Evolutionary conservation across 2,113 vertebrate genomes (phyloP), one percentile per base, ranked within the genome.

Genomic region (Brachionichthys hirsutus): DNA sequence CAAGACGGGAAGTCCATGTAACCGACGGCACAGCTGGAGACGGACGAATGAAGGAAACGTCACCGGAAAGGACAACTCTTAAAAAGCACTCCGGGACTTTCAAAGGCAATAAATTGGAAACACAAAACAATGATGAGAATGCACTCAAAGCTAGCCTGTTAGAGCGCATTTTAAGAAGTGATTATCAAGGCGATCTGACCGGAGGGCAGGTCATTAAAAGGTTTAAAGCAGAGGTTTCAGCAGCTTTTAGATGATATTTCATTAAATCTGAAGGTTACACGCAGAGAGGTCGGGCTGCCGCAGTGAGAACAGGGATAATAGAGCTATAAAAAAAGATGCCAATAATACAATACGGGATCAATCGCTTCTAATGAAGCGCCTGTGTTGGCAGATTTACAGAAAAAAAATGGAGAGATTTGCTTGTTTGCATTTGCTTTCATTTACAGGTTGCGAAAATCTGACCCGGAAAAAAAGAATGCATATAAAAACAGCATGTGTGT

Each of bases 1-100:
- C 87, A 89, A 57, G 52, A 71, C 2, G 86, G 87, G 76, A 82
- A 89, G 70, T 61, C 84, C 64, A 45, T 87, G 53, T 87, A 88
- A 48, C 87, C 87, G 0, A 84, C 53, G 5, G 83, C 83, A 73
- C 87, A 89, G 71, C 87, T 89, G 48, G 10, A 81, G 60, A 84
- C 54, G 72, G 76, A 76, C 51, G 45, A 60, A 35, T 75, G 17
- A 38, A 19, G 15, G 11, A 24, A 48, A 44, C 6, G 16, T 16
- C n/a, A n/a, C 15, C 43, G 16, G 17, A 44, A 44, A 22, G 19
- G 46, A 22, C 3, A 48, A 48, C 24, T 4, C 5, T 6, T 30
- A 30, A 4, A 8, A 12, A 4, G 17, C 10, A 18, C 4, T 17
- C 20, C 4, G 9, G 13, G 24, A 30, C 8, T 4, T 30, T 30